Evolutionary conservation across 2,888 invertebrate species (phyloP).

Genomic region (Ferrisia virgata): DNA sequence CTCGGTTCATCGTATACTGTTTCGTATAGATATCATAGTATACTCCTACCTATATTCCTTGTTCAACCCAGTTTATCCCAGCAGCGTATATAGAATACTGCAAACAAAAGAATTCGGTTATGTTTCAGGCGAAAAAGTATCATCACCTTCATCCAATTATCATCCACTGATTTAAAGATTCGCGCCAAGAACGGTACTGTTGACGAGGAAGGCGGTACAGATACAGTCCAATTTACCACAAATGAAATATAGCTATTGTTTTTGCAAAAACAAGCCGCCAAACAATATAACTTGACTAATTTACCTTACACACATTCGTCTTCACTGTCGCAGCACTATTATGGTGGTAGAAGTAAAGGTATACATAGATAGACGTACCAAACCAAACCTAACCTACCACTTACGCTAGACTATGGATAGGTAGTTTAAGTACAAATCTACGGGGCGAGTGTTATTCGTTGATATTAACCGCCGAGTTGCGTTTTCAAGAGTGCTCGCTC

Average conservation of each 20-base stretch:
- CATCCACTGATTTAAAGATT: neutral
- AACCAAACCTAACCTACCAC: too few species aligned
- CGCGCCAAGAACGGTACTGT: neutral
- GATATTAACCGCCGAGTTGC: neutral
- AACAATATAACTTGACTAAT: constrained; percentile 16
- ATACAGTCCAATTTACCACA: neutral
- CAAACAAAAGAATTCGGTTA: constrained; percentile 4
- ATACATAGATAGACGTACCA: too few species aligned
- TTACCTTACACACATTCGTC: neutral
- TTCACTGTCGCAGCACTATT: neutral
- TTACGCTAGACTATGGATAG: too few species aligned
- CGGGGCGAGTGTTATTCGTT: neutral
- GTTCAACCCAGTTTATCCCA: neutral
- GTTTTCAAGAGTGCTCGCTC: neutral
- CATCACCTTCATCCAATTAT: neutral
- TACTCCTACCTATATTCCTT: neutral
- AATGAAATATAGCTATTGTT: constrained; percentile 22
- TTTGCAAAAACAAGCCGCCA: neutral
- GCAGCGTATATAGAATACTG: neutral
- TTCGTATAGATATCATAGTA: too few species aligned
- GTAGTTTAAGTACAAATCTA: neutral
- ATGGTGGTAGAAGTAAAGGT: too few species aligned
- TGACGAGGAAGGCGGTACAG: neutral
- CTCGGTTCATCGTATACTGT: too few species aligned
- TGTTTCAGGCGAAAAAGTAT: neutral